A percentile compares a stretch with the other conserved stretches of the same genome.
These are phyloP conservation scores for Pteronura brasiliensis DNA, from an alignment of 2,113 vertebrate genomes.

Conservation along the genomic window DNA sequence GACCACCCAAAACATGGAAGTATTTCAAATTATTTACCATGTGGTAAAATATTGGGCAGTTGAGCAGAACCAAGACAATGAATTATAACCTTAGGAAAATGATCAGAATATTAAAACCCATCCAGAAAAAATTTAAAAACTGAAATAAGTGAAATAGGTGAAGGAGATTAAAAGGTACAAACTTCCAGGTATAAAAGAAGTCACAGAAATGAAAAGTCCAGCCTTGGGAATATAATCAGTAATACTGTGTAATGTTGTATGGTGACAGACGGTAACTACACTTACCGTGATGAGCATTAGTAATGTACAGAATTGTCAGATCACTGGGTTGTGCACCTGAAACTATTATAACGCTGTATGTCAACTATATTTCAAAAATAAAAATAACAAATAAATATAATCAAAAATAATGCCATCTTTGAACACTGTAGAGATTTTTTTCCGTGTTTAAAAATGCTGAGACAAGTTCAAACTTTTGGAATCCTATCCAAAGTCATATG, in stretches of 20 bases:
- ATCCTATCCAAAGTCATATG: background rate
- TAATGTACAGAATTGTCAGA: background rate
- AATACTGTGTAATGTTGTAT: background rate
- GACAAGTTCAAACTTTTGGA: conserved; percentile 4
- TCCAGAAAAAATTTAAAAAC: background rate
- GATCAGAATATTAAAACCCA: conserved; percentile 1
- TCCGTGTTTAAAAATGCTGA: background rate
- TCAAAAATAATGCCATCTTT: background rate
- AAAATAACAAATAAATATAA: background rate
- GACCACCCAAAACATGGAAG: background rate
- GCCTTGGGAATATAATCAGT: background rate
- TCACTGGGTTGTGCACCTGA: background rate
- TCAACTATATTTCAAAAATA: background rate
- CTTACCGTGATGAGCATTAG: background rate
- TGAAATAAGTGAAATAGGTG: background rate
- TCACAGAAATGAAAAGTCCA: background rate
- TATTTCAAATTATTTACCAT: conserved; percentile 19
- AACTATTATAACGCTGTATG: background rate
- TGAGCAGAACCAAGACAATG: background rate
- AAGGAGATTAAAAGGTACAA: background rate
- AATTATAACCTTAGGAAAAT: background rate
- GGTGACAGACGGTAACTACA: background rate
- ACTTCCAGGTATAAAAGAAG: background rate
- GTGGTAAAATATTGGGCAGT: background rate
- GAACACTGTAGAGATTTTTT: background rate